These are phyloP conservation scores for Chelonoidis abingdonii DNA, from an alignment of 2,113 vertebrate species.

Conservation along the genomic window DNA sequence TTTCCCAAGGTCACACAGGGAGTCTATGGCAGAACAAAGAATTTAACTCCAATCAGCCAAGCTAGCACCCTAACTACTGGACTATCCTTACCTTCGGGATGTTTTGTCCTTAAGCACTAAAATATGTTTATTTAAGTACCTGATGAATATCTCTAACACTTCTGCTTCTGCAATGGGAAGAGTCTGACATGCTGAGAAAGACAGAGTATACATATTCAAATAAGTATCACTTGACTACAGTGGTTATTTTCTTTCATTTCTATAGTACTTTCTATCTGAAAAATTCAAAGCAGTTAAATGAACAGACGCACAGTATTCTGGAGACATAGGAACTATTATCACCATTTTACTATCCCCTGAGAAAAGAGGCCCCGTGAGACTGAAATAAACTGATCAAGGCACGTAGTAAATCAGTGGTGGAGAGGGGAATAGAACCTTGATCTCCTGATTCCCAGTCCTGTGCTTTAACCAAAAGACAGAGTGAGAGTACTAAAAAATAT, in stretches of 20 bases:
- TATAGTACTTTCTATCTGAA: background rate
- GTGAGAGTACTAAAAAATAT: background rate
- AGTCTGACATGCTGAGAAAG: background rate
- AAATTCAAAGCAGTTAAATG: background rate
- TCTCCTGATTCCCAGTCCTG: background rate
- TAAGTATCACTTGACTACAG: background rate
- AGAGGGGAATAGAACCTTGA: background rate
- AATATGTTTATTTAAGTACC: background rate
- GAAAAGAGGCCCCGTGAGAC: background rate
- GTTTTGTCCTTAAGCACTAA: background rate
- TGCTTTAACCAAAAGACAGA: background rate
- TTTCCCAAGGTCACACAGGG: background rate
- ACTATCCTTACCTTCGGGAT: background rate
- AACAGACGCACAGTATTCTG: background rate
- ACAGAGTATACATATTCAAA: background rate
- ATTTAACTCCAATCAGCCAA: background rate
- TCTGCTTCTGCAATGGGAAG: background rate
- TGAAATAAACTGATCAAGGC: background rate
- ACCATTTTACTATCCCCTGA: background rate
- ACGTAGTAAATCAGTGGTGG: background rate
- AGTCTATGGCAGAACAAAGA: background rate
- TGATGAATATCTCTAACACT: background rate
- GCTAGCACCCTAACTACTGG: background rate
- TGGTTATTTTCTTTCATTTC: background rate
- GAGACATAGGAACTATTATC: background rate